Conservation (phyloP, 2,797 vertebrate species). For the Spatula clypeata region DNA sequence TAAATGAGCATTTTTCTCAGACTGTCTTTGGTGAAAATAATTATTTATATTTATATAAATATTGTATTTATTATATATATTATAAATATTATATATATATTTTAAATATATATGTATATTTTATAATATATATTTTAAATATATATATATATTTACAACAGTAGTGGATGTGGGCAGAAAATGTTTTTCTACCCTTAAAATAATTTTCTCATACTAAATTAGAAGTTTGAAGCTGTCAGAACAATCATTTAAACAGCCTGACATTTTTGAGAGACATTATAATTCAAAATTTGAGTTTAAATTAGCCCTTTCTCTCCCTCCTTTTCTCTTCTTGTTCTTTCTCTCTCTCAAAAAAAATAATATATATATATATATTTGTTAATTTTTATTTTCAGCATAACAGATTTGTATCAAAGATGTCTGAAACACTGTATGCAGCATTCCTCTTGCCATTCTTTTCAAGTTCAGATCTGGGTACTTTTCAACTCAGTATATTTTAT, state of each 20-base stretch:
- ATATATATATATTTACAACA: neutral
- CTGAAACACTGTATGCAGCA: neutral
- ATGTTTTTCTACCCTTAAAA: neutral
- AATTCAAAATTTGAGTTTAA: neutral
- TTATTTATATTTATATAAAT: too few relatives aligned
- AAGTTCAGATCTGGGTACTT: neutral
- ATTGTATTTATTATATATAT: too few relatives aligned
- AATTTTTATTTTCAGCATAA: neutral
- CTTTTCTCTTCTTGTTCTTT: neutral
- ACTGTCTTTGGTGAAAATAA: neutral
- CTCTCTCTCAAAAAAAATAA: neutral
- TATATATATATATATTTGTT: too few relatives aligned
- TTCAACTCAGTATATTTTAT: neutral
- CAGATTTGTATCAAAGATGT: neutral
- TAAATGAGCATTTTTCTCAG: neutral
- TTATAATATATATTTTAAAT: too few relatives aligned
- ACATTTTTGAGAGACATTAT: neutral
- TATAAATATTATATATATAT: too few relatives aligned
- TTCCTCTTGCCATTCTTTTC: neutral
- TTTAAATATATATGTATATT: too few relatives aligned
- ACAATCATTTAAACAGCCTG: neutral
- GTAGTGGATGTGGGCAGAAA: neutral
- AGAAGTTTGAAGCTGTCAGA: neutral
- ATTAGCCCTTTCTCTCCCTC: accelerated
- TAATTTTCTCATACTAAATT: neutral